Conservation (phyloP, 2,888 invertebrate species). For the Athalia cordata region DNA sequence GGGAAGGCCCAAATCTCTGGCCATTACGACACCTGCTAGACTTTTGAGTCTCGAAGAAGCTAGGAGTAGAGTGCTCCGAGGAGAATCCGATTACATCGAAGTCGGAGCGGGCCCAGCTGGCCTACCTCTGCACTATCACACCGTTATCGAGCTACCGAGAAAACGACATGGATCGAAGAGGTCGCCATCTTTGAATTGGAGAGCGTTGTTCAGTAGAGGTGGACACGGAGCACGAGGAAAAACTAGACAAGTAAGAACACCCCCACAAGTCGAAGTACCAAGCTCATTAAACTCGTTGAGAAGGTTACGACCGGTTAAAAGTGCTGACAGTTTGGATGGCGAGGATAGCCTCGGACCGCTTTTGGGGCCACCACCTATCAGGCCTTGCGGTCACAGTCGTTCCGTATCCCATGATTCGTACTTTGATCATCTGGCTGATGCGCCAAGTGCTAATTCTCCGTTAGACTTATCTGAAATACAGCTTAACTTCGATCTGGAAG, state of each 20-base stretch:
- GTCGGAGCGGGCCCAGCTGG: conserved; percentile 86
- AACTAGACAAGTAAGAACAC: conserved; percentile 75
- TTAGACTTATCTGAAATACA: conserved; percentile 89
- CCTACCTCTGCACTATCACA: conserved; percentile 90
- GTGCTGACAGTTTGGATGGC: conserved; percentile 80
- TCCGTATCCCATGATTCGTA: conserved; percentile 96
- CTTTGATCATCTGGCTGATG: conserved; percentile 86
- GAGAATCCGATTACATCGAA: conserved; percentile 83
- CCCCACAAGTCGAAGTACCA: conserved; percentile 71
- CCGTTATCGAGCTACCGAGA: conserved; percentile 90
- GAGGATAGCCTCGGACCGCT: conserved; percentile 67
- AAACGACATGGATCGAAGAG: conserved; percentile 81
- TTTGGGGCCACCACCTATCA: conserved; percentile 73
- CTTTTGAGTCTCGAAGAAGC: conserved; percentile 93
- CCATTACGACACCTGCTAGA: conserved; percentile 93
- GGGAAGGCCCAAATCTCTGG: conserved; percentile 91
- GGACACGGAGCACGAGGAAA: conserved; percentile 68
- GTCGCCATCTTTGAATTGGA: conserved; percentile 84
- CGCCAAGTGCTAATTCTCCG: conserved; percentile 72
- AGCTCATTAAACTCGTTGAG: conserved; percentile 69
- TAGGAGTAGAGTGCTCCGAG: conserved; percentile 80
- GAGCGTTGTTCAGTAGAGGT: conserved; percentile 81
- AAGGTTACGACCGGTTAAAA: conserved; percentile 81
- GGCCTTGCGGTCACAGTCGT: conserved; percentile 76
- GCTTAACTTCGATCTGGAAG: conserved; percentile 88